phyloP scores from a whole-genome alignment of 2,888 invertebrate species.

The Peribatodes rhomboidaria region DNA sequence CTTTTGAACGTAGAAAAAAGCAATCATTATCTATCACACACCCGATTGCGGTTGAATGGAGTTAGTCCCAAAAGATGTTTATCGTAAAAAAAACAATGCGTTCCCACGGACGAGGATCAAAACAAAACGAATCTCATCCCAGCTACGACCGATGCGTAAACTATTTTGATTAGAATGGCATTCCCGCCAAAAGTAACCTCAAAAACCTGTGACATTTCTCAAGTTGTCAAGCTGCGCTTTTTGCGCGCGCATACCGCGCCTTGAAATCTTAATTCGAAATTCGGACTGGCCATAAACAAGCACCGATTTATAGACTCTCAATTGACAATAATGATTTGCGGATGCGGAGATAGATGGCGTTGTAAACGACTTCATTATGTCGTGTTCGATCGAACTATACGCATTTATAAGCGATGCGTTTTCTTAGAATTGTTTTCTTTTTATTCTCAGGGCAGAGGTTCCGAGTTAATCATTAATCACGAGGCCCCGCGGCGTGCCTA shows the following conservation, averaged over 20 bases:
- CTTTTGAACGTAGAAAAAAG: conserved; percentile 36
- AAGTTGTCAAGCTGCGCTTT: conserved; percentile 79
- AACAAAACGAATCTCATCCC: conserved; percentile 64
- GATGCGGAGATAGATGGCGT: conserved; percentile 60
- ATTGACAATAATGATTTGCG: conserved; percentile 71
- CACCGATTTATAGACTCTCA: conserved; percentile 72
- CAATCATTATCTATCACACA: conserved; percentile 70
- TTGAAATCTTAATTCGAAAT: conserved; percentile 82
- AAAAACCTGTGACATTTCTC: conserved; percentile 80
- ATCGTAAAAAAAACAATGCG: conserved; percentile 59
- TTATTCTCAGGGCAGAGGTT: conserved; percentile 54
- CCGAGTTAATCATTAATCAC: conserved; percentile 77
- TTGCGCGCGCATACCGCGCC: conserved; percentile 74
- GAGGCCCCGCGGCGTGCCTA: conserved; percentile 61
- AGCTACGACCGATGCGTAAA: conserved; percentile 74
- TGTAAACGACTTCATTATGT: conserved; percentile 75
- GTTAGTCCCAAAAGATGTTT: conserved; percentile 38
- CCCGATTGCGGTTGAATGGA: conserved; percentile 49
- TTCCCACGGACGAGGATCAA: conserved; percentile 70
- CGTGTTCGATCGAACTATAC: conserved; percentile 51
- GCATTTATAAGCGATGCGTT: conserved; percentile 47
- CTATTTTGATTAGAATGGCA: conserved; percentile 86
- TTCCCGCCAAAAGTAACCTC: conserved; percentile 75
- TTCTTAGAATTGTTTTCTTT: conserved; percentile 67
- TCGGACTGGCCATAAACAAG: conserved; percentile 60